Evolutionary conservation across 2,888 invertebrate genomes (phyloP), one percentile per base, ranked within the genome.

Genomic region (Lepetodrilus schrolli): DNA sequence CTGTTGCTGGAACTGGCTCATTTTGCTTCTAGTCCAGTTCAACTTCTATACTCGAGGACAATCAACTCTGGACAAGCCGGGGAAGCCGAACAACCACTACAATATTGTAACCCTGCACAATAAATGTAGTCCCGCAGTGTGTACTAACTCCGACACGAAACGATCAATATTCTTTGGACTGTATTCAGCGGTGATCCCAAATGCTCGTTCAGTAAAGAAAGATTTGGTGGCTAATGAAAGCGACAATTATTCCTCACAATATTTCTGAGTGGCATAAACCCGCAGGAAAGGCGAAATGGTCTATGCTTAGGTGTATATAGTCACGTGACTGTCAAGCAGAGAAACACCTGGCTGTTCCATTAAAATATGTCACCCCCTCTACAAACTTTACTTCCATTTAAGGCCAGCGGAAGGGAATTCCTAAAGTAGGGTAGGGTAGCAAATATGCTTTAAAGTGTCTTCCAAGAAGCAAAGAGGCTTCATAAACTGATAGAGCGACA

Each of bases 341-440:
- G 20, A 66, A 43, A 48, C 70, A 73, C 77, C 74, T 75, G 74
- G 74, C 75, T 76, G 79, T 77, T 75, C 66, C 26, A 50, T 71
- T 70, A 43, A 36, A 43, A 21, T 30, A 23, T 43, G 21, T 49
- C 43, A 75, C 75, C 58, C 75, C 75, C 72, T 72, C 34, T 30
- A 43, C 47, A 68, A 43, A 21, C 21, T 47, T 68, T 68, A 43
- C 47, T 43, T 68, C 68, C 68, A 23, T 68, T 43, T 68, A 68
- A 43, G 68, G 68, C 38, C 43, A 43, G n/a, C n/a, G n/a, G n/a
- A n/a, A n/a, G n/a, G n/a, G n/a, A n/a, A n/a, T n/a, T n/a, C n/a
- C n/a, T n/a, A n/a, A n/a, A n/a, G n/a, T n/a, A n/a, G n/a, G n/a
- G n/a, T n/a, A n/a, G n/a, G n/a, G n/a, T n/a, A n/a, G n/a, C n/a